phyloP scores from a whole-genome alignment of 2,113 vertebrate genomes.

The Balaeniceps rex region DNA sequence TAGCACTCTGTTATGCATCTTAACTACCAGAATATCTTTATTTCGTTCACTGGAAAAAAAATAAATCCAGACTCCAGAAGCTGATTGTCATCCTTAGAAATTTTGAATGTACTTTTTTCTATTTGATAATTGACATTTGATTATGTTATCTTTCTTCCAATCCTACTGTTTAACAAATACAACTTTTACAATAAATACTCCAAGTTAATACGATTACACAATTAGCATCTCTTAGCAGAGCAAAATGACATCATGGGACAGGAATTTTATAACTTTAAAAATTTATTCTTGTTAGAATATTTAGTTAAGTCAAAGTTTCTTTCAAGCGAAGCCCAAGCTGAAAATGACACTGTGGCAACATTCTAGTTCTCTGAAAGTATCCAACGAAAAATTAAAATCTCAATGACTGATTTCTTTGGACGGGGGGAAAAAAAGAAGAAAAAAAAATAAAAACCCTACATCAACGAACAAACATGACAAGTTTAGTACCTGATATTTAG shows the following conservation, averaged over 20 bases:
- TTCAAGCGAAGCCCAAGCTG: not conserved
- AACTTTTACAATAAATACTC: not conserved
- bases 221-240: not conserved
- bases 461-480: not conserved
- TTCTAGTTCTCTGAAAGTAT: not conserved
- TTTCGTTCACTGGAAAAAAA: not conserved
- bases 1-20: not conserved
- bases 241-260: not conserved
- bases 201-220: not conserved
- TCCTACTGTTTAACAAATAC: not conserved
- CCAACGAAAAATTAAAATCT: not conserved
- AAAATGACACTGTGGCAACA: not conserved
- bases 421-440: not conserved
- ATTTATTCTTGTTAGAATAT: not conserved
- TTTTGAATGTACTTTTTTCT: not conserved
- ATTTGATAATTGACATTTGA: not conserved
- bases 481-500: not conserved
- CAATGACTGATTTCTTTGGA: not conserved
- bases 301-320: not conserved
- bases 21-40: not conserved
- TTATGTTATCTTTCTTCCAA: not conserved
- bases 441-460: not conserved
- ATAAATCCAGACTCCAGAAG: not conserved
- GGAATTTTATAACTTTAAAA: not conserved
- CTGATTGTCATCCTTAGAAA: not conserved